phyloP scores from a whole-genome alignment of 2,113 vertebrate species.

The Aramus guarauna region DNA sequence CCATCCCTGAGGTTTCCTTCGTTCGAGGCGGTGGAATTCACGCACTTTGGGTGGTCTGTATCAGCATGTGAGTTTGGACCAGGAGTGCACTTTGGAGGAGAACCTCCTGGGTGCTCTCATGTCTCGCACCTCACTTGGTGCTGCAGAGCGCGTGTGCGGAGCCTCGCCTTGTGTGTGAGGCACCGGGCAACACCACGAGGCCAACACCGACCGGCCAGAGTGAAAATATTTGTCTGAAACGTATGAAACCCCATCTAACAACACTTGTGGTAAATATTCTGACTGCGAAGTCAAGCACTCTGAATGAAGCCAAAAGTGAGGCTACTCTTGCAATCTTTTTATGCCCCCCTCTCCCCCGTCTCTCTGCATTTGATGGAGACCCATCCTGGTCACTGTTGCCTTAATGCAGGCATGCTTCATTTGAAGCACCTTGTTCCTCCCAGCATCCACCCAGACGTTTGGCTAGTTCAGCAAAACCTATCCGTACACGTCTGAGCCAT shows the following conservation, averaged over 20 bases:
- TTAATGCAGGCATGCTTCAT: no score
- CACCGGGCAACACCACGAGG: no score
- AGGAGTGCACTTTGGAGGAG: background rate
- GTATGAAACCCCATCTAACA: background rate
- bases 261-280: background rate
- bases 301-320: background rate
- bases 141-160: fast-evolving
- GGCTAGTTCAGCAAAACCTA: background rate
- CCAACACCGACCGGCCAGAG: no score
- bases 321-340: background rate
- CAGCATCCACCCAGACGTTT: no score
- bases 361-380: background rate
- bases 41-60: fast-evolving
- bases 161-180: no score
- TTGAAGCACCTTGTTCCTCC: no score
- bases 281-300: background rate
- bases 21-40: fast-evolving
- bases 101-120: background rate
- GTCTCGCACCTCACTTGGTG: background rate
- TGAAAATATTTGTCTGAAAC: background rate
- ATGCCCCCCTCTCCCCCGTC: no score
- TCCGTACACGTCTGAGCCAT: fast-evolving
- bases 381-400: background rate
- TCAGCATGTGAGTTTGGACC: background rate
- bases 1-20: background rate